Conservation (phyloP, 2,797 vertebrate species). For the Gymnothorax reevesii region DNA sequence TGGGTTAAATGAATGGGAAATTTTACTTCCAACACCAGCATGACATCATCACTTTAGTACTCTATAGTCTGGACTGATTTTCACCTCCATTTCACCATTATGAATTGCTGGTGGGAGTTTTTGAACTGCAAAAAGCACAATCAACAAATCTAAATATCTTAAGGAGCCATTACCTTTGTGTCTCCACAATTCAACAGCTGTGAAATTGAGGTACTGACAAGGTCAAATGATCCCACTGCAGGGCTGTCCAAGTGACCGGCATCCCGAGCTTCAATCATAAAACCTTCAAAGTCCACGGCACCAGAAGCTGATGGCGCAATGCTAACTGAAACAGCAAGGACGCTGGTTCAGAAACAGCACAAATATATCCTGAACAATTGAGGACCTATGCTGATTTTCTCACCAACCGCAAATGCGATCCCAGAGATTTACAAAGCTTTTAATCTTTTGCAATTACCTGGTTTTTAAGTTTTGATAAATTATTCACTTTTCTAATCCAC, state of each 20-base stretch:
- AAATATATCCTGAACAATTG: neutral
- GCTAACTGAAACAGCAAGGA: constrained; percentile 64
- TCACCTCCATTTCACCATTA: no score
- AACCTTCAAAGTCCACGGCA: constrained; percentile 70
- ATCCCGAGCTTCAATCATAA: constrained; percentile 78
- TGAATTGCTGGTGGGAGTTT: neutral
- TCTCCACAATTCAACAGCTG: constrained; percentile 76
- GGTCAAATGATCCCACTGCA: constrained; percentile 71
- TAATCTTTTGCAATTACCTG: no score
- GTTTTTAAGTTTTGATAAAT: no score
- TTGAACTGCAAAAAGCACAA: no score
- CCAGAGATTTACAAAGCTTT: no score
- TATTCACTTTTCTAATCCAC: no score
- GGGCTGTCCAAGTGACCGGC: constrained; percentile 52
- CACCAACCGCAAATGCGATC: no score
- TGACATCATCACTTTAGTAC: no score
- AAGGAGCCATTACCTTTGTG: constrained; percentile 62
- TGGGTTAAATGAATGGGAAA: no score
- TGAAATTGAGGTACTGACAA: constrained; percentile 61
- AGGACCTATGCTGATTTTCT: no score
- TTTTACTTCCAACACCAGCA: no score
- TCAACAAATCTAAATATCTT: neutral
- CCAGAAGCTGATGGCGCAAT: constrained; percentile 57
- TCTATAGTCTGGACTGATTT: no score
- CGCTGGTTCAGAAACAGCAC: neutral